These are phyloP conservation scores for Rhizoglyphus robini DNA, from an alignment of 1,140 invertebrate species.

Conservation along the genomic window DNA sequence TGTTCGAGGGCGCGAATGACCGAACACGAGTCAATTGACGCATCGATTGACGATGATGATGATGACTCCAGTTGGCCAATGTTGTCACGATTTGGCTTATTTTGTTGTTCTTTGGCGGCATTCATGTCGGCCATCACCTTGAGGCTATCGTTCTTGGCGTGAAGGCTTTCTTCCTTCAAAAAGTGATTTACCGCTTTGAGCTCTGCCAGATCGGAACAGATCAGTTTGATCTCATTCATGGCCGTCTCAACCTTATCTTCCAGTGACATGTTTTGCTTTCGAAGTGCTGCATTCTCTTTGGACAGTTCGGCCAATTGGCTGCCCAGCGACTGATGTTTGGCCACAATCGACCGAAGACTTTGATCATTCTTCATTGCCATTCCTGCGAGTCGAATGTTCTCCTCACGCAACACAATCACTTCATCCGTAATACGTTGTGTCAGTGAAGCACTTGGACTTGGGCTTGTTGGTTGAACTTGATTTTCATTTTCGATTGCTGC, in stretches of 20 bases:
- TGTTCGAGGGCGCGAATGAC: too few relatives aligned
- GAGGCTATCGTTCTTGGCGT: too few relatives aligned
- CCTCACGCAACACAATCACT: background rate
- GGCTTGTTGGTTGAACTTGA: background rate
- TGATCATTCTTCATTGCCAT: constrained; percentile 4
- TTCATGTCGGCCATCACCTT: too few relatives aligned
- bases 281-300: background rate
- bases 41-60: background rate
- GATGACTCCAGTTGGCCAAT: background rate
- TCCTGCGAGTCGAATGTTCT: background rate
- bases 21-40: too few relatives aligned
- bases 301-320: background rate
- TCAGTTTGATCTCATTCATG: constrained; percentile 10
- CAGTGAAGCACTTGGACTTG: background rate
- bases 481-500: background rate
- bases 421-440: background rate
- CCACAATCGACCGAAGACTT: background rate
- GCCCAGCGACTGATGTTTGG: background rate
- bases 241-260: background rate
- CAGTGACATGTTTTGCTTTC: background rate
- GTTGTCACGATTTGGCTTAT: too few relatives aligned
- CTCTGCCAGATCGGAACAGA: background rate
- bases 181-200: too few relatives aligned
- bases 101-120: too few relatives aligned
- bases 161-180: too few relatives aligned